phyloP scores from a whole-genome alignment of 2,113 vertebrate genomes.

The Fukomys damarensis region DNA sequence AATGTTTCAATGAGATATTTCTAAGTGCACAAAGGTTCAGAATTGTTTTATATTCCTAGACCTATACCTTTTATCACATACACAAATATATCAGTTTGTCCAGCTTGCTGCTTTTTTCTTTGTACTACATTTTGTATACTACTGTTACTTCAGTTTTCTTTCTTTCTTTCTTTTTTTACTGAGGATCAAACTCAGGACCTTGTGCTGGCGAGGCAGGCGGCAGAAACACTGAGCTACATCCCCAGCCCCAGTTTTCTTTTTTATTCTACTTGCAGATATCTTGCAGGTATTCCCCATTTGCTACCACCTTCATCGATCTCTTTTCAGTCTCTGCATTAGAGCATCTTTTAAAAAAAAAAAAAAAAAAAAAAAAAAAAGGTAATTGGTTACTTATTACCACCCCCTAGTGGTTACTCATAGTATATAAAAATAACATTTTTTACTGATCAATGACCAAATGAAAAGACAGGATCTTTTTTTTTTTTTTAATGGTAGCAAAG shows the following conservation, averaged over 20 bases:
- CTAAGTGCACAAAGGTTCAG: not conserved
- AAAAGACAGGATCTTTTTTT: not conserved
- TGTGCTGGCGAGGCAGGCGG: no score
- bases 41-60: not conserved
- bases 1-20: not conserved
- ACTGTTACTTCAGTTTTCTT: not conserved
- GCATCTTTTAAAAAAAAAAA: not conserved
- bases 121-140: not conserved
- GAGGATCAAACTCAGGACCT: no score
- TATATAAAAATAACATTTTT: constrained; percentile 11
- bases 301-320: not conserved
- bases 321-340: not conserved
- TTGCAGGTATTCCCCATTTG: not conserved
- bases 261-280: not conserved
- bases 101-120: not conserved
- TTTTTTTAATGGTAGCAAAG: not conserved
- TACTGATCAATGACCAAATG: not conserved
- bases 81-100: constrained; percentile 2
- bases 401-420: constrained; percentile 46
- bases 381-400: constrained; percentile 31
- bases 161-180: no score
- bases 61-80: not conserved
- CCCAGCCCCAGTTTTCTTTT: no score
- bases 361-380: not conserved
- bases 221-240: no score